Conservation (phyloP, 2,113 vertebrate species). For the Poeciliopsis retropinna region DNA sequence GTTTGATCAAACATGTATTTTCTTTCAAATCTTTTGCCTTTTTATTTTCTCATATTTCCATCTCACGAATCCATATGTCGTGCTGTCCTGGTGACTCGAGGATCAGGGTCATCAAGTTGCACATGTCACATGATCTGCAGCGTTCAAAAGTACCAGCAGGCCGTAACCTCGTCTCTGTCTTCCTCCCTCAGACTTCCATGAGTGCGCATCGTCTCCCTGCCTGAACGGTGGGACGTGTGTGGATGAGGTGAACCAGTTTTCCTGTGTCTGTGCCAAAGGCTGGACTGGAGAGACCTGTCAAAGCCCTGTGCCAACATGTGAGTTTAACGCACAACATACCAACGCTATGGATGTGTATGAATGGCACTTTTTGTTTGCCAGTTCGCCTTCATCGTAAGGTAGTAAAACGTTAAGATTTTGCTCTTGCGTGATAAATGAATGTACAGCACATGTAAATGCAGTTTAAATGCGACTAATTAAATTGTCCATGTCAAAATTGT, state of each 20-base stretch:
- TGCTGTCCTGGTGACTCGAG: conserved; percentile 33
- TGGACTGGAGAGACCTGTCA: conserved; percentile 86
- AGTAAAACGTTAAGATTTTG: background rate
- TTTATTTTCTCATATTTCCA: conserved; percentile 11
- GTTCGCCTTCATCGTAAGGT: background rate
- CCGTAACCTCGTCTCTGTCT: conserved; percentile 28
- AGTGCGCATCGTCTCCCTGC: conserved; percentile 84
- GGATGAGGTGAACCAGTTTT: conserved; percentile 82
- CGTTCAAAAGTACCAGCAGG: conserved; percentile 1
- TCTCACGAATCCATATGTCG: conserved; percentile 19
- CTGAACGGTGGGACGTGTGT: conserved; percentile 84
- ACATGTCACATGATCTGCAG: conserved; percentile 10
- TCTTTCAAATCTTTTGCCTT: conserved; percentile 1
- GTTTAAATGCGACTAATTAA: background rate
- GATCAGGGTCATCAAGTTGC: conserved; percentile 57
- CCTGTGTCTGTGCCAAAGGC: conserved; percentile 81
- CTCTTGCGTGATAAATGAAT: background rate
- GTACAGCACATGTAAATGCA: background rate
- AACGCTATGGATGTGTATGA: background rate
- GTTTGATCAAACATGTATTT: conserved; percentile 38
- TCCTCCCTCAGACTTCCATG: conserved; percentile 77
- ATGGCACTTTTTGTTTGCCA: background rate
- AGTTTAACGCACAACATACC: conserved; percentile 45
- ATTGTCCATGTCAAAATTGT: background rate
- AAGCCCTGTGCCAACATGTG: conserved; percentile 81